phyloP scores from a whole-genome alignment of 2,113 vertebrate genomes.

The Nanorana parkeri region DNA sequence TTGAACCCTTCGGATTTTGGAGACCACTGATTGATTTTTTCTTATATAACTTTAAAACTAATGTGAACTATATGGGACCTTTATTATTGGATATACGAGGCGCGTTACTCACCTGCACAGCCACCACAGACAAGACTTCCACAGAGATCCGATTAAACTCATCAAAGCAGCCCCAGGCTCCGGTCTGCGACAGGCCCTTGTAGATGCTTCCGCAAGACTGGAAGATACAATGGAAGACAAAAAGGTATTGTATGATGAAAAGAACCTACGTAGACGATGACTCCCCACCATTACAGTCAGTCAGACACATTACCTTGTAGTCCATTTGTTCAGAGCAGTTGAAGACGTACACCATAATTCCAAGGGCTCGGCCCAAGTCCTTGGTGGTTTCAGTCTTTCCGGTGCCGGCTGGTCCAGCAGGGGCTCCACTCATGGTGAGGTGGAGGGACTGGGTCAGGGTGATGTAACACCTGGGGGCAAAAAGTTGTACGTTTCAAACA shows the following conservation, averaged over 20 bases:
- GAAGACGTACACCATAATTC: conserved; percentile 96
- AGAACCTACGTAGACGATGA: no score
- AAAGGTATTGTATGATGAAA: neutral
- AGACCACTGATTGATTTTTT: no score
- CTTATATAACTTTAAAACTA: no score
- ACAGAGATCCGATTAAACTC: conserved; percentile 98
- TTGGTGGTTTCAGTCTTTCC: conserved; percentile 98
- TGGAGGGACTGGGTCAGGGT: conserved; percentile 95
- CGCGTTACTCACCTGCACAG: conserved; percentile 85
- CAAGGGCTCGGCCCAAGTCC: conserved; percentile 90
- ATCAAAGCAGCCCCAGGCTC: conserved; percentile 98
- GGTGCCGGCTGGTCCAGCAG: conserved; percentile 90
- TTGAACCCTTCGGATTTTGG: no score
- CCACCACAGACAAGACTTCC: conserved; percentile 95
- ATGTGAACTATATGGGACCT: no score
- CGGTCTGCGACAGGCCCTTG: conserved; percentile 95
- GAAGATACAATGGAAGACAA: conserved; percentile 36
- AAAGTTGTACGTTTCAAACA: neutral
- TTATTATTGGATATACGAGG: no score
- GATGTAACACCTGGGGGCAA: conserved; percentile 86
- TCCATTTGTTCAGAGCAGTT: conserved; percentile 99
- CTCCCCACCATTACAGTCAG: no score
- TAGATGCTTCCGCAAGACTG: conserved; percentile 98
- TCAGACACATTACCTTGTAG: conserved; percentile 83
- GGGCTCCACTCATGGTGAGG: conserved; percentile 93